phyloP scores from a whole-genome alignment of 2,113 vertebrate genomes.

The Epinephelus fuscoguttatus region DNA sequence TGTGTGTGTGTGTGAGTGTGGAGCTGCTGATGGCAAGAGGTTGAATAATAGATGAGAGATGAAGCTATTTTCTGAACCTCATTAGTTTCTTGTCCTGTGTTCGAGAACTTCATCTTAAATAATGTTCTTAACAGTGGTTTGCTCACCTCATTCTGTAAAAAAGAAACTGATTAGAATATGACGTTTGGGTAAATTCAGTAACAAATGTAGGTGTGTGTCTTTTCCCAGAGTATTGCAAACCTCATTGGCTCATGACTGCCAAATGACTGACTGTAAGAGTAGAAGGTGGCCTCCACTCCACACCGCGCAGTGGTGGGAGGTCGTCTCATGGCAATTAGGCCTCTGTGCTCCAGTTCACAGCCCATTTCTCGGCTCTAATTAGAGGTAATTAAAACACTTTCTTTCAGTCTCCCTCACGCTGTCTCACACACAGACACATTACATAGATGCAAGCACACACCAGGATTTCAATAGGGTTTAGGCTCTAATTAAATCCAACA shows the following conservation, averaged over 20 bases:
- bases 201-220: neutral
- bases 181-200: neutral
- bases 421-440: conserved; percentile 3
- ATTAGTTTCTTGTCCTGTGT: conserved; percentile 9
- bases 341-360: conserved; percentile 48
- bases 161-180: neutral
- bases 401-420: conserved; percentile 12
- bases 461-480: conserved; percentile 14
- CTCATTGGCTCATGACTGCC: conserved; percentile 2
- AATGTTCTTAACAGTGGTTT: neutral
- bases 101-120: neutral
- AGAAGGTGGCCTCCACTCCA: conserved; percentile 32
- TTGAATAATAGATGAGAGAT: conserved; percentile 30
- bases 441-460: conserved; percentile 14
- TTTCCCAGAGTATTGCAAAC: neutral
- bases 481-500: conserved; percentile 41
- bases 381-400: conserved; percentile 66
- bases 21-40: conserved; percentile 2
- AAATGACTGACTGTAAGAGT: conserved; percentile 10
- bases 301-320: conserved; percentile 22
- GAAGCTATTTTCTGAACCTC: conserved; percentile 15
- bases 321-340: conserved; percentile 47
- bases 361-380: conserved; percentile 55
- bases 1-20: conserved; percentile 2
- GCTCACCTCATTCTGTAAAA: neutral